Evolutionary conservation across 2,888 invertebrate genomes (phyloP).

Genomic region (Baccha elongata): DNA sequence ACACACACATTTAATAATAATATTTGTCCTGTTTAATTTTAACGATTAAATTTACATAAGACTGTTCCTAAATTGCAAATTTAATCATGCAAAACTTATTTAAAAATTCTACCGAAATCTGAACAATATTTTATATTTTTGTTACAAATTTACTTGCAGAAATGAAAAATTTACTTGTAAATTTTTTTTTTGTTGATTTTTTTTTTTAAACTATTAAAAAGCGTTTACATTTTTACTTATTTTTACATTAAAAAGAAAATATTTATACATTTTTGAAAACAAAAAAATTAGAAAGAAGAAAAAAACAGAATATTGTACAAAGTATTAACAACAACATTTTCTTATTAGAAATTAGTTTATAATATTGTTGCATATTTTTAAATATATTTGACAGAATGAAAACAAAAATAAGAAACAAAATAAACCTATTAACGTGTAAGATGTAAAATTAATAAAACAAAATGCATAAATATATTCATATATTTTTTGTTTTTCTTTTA

Average conservation of each 20-base stretch:
- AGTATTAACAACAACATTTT: constrained; percentile 69
- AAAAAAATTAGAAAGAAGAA: constrained; percentile 11
- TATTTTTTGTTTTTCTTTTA: constrained; percentile 46
- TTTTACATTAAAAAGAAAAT: constrained; percentile 56
- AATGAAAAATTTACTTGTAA: constrained; percentile 15
- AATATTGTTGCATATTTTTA: constrained; percentile 74
- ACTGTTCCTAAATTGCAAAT: constrained; percentile 69
- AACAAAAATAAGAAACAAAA: constrained; percentile 39
- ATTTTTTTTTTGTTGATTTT: constrained; percentile 39
- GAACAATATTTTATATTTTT: constrained; percentile 65
- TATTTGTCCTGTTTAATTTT: constrained; percentile 55
- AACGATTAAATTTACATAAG: constrained; percentile 57
- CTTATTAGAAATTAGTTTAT: constrained; percentile 71
- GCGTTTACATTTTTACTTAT: constrained; percentile 62
- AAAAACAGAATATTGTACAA: constrained; percentile 69
- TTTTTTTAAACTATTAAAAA: constrained; percentile 43
- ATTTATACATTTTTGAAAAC: constrained; percentile 50
- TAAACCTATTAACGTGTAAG: constrained; percentile 66
- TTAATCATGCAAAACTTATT: constrained; percentile 57
- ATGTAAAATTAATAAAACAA: constrained; percentile 70
- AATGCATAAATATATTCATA: constrained; percentile 57
- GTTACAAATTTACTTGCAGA: constrained; percentile 60
- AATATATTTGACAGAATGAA: constrained; percentile 65
- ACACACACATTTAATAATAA: constrained; percentile 43
- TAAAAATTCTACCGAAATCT: constrained; percentile 59